Conservation (phyloP, 1,140 invertebrate genomes). For the Ditylenchus dipsaci region DNA sequence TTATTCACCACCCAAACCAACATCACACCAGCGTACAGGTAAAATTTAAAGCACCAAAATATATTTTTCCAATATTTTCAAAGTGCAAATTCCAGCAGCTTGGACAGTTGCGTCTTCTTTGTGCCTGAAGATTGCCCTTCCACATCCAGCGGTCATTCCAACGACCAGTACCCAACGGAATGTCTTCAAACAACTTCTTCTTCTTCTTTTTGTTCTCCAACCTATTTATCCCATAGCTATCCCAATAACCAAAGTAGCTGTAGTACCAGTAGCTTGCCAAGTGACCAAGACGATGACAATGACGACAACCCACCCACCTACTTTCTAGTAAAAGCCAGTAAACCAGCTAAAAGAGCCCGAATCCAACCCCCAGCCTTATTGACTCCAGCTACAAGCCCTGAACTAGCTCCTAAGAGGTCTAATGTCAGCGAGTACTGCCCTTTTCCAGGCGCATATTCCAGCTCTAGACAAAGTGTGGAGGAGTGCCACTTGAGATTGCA, state of each 20-base stretch:
- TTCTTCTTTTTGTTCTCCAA: conserved; percentile 9
- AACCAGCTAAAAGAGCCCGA: background rate
- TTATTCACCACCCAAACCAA: background rate
- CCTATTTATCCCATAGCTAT: background rate
- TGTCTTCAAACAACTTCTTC: conserved; percentile 8
- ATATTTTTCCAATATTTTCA: background rate
- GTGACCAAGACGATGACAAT: background rate
- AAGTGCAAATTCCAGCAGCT: conserved; percentile 5
- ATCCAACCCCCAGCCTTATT: background rate
- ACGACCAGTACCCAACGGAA: conserved; percentile 9
- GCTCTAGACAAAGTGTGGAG: background rate
- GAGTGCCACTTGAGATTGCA: background rate
- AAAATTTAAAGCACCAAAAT: background rate
- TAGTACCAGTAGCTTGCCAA: background rate
- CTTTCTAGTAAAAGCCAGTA: background rate
- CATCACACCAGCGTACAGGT: background rate
- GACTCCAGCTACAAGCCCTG: background rate
- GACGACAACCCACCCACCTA: background rate
- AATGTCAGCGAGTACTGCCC: background rate
- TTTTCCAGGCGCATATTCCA: background rate
- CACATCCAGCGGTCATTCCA: conserved; percentile 6
- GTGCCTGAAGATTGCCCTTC: conserved; percentile 3
- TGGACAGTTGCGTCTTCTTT: conserved; percentile 13
- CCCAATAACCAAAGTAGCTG: background rate
- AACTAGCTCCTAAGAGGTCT: background rate